phyloP scores from a whole-genome alignment of 2,113 vertebrate species.

The Nestor notabilis region DNA sequence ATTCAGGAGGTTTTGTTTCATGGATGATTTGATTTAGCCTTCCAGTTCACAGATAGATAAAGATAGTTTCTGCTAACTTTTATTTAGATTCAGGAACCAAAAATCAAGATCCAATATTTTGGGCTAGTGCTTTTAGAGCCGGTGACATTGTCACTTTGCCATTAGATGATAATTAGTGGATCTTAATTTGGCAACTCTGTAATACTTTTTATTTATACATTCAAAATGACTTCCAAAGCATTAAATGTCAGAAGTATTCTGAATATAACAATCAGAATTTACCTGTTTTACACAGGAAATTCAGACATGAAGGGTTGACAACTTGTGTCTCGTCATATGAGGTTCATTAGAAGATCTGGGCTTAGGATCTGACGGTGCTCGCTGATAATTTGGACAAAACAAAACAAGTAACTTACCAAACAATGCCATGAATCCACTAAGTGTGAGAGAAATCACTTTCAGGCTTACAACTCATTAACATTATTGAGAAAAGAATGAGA shows the following conservation, averaged over 20 bases:
- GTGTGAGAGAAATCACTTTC: background rate
- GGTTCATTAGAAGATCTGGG: background rate
- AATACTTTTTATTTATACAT: background rate
- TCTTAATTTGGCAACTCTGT: background rate
- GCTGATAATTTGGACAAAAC: background rate
- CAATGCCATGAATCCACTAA: background rate
- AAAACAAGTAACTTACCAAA: background rate
- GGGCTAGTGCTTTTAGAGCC: background rate
- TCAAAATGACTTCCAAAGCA: background rate
- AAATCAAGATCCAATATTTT: background rate
- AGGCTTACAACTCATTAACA: background rate
- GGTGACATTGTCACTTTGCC: background rate
- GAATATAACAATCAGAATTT: background rate
- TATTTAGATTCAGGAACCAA: background rate
- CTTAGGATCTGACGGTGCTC: background rate
- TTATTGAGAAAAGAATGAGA: background rate
- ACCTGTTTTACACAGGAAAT: background rate
- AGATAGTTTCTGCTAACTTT: background rate
- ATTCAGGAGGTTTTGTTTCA: background rate
- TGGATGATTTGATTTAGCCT: background rate
- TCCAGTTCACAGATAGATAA: background rate
- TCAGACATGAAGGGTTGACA: background rate
- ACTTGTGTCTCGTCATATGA: background rate
- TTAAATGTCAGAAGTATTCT: background rate
- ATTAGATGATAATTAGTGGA: background rate